Evolutionary conservation across 1,140 invertebrate species (phyloP).

Genomic region (Gryon sp.): DNA sequence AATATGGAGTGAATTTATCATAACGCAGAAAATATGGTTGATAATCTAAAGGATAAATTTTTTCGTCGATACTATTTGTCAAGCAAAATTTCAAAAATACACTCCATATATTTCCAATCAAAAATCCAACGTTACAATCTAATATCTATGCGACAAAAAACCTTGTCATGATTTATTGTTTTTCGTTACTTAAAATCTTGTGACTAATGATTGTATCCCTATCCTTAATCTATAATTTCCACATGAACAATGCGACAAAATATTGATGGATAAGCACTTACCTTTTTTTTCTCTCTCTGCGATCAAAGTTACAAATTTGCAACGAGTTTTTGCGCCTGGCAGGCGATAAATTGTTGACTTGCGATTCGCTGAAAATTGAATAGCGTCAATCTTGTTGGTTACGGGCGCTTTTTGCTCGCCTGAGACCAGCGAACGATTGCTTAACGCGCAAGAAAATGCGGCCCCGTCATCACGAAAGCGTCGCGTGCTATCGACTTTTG

Average conservation of each 20-base stretch:
- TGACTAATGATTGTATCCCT: constrained; percentile 5
- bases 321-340: background rate
- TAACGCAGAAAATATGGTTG: background rate
- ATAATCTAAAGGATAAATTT: constrained; percentile 24
- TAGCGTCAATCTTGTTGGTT: constrained; percentile 11
- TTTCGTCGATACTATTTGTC: constrained; percentile 29
- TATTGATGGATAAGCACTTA: constrained; percentile 11
- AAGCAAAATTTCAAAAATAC: constrained; percentile 1
- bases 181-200: background rate
- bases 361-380: constrained; percentile 30
- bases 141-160: background rate
- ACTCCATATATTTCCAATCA: constrained; percentile 18
- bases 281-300: constrained; percentile 19
- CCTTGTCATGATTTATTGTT: background rate
- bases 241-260: background rate
- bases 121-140: constrained; percentile 2
- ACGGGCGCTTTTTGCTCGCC: constrained; percentile 7
- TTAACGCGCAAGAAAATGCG: constrained; percentile 29
- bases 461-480: constrained; percentile 23
- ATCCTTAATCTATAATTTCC: background rate
- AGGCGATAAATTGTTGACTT: constrained; percentile 24
- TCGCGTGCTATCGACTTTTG: constrained; percentile 56
- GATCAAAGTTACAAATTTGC: background rate
- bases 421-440: constrained; percentile 22
- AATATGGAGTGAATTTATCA: constrained; percentile 24